phyloP scores from a whole-genome alignment of 2,888 invertebrate genomes.

The Cordilura impudica region DNA sequence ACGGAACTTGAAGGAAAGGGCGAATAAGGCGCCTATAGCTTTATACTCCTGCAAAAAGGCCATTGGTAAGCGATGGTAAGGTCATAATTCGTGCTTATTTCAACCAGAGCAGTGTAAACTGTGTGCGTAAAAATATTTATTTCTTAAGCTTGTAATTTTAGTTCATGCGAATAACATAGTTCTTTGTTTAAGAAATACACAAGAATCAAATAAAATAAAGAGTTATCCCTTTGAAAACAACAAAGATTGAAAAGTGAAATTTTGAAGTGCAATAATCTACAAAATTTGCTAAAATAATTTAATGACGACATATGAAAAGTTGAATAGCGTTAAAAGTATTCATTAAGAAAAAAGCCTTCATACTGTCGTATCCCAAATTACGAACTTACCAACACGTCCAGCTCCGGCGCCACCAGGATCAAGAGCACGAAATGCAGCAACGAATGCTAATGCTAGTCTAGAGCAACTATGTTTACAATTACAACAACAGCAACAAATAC shows the following conservation, averaged over 20 bases:
- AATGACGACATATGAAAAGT: conserved; percentile 43
- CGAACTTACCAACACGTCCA: conserved; percentile 77
- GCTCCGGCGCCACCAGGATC: conserved; percentile 76
- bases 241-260: conserved; percentile 34
- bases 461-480: conserved; percentile 73
- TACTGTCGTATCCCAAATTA: conserved; percentile 63
- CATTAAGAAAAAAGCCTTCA: conserved; percentile 39
- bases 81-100: conserved; percentile 32
- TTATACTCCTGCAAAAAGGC: too few relatives aligned
- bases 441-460: conserved; percentile 74
- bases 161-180: conserved; percentile 5
- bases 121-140: conserved; percentile 11
- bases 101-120: not conserved
- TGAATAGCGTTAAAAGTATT: conserved; percentile 44
- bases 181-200: conserved; percentile 38
- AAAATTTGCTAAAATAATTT: conserved; percentile 16
- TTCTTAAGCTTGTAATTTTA: conserved; percentile 9
- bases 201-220: conserved; percentile 16
- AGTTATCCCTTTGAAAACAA: conserved; percentile 11
- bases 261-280: not conserved
- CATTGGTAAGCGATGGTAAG: too few relatives aligned
- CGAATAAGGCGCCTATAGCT: too few relatives aligned
- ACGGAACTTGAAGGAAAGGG: too few relatives aligned
- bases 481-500: conserved; percentile 69
- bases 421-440: conserved; percentile 70